These are phyloP conservation scores for Gymnogyps californianus DNA, from an alignment of 2,113 vertebrate species.

Conservation along the genomic window DNA sequence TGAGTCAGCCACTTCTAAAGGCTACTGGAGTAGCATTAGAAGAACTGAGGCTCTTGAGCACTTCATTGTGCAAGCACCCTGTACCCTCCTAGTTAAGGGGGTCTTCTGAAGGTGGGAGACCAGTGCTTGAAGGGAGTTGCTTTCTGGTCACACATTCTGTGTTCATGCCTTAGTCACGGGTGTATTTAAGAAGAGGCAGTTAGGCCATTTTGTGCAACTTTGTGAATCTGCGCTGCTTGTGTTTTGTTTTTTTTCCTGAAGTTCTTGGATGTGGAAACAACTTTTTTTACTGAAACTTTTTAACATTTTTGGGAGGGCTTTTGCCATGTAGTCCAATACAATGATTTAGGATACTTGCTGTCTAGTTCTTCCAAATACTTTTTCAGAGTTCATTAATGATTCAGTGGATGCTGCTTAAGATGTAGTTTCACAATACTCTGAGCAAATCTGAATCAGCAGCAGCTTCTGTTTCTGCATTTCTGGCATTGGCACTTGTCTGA, in stretches of 20 bases:
- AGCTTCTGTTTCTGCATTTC: not conserved
- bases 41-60: not conserved
- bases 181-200: not conserved
- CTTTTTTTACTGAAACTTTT: not conserved
- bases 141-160: rapidly evolving
- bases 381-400: not conserved
- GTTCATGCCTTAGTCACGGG: rapidly evolving
- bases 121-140: not conserved
- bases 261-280: not conserved
- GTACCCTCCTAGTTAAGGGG: not conserved
- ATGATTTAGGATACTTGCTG: not conserved
- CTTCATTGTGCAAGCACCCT: rapidly evolving
- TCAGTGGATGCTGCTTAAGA: not conserved
- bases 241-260: not conserved
- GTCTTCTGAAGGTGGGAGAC: not conserved
- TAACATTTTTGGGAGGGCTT: not conserved
- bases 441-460: not conserved
- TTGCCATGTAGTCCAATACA: not conserved
- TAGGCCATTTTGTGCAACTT: not conserved
- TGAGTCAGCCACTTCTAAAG: not conserved
- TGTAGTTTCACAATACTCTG: not conserved
- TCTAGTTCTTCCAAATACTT: not conserved
- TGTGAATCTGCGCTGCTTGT: not conserved
- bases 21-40: not conserved
- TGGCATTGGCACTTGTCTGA: not conserved